Percentiles rank a stretch among this genome's conserved stretches.
phyloP scores from a whole-genome alignment of 1,140 invertebrate species.

The Melitaea cinxia region DNA sequence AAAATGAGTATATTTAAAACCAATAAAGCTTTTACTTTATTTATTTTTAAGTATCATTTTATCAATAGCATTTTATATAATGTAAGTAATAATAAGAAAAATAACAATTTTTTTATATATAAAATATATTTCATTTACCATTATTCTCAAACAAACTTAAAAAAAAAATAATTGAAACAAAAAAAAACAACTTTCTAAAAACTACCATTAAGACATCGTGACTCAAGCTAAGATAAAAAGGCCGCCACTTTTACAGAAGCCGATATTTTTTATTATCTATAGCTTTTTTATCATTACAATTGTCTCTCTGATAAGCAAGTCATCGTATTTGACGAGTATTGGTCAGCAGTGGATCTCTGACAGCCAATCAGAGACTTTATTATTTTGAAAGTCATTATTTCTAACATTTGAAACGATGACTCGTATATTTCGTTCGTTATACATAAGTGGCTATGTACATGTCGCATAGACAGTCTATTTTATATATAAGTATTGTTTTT shows the following conservation, averaged over 20 bases:
- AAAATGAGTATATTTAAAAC: too few species aligned
- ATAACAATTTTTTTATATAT: too few species aligned
- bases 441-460: conserved; percentile 15
- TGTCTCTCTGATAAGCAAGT: conserved; percentile 62
- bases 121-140: background rate
- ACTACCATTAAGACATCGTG: background rate
- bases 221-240: conserved; percentile 36
- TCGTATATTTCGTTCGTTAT: conserved; percentile 35
- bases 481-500: too few species aligned
- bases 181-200: background rate
- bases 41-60: too few species aligned
- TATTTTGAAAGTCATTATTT: conserved; percentile 69
- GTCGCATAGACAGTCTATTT: background rate
- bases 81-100: too few species aligned
- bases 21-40: too few species aligned
- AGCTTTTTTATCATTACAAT: conserved; percentile 47
- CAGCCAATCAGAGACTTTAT: conserved; percentile 63
- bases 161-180: too few species aligned
- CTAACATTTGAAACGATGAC: conserved; percentile 66
- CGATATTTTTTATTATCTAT: conserved; percentile 56
- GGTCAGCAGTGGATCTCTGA: conserved; percentile 60
- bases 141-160: too few species aligned
- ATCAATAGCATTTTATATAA: too few species aligned
- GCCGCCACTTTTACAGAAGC: conserved; percentile 71
- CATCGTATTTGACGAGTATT: conserved; percentile 71